Conservation (phyloP, 2,888 invertebrate species). For the Ellobium chinense region DNA sequence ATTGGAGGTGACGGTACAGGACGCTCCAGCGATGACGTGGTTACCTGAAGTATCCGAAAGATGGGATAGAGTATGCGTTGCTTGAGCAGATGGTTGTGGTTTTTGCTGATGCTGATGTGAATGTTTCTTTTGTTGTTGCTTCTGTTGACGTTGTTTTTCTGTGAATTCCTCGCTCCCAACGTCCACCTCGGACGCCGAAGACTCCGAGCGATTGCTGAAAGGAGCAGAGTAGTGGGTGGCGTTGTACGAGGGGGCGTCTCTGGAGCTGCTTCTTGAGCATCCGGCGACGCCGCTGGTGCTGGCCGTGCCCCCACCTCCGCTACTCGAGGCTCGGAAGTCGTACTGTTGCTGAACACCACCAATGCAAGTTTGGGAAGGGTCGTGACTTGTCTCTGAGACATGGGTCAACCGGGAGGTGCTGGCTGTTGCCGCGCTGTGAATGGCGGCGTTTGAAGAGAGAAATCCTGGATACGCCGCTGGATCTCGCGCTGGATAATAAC, state of each 20-base stretch:
- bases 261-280: constrained; percentile 70
- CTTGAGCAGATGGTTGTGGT: background rate
- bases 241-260: constrained; percentile 54
- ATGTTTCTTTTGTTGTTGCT: constrained; percentile 37
- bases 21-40: background rate
- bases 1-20: background rate
- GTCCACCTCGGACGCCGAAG: constrained; percentile 77
- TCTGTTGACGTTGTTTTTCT: constrained; percentile 53
- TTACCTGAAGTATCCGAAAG: constrained; percentile 4
- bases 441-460: constrained; percentile 53
- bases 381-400: constrained; percentile 35
- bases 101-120: constrained; percentile 30
- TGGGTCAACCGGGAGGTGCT: constrained; percentile 46
- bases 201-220: constrained; percentile 77
- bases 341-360: constrained; percentile 38
- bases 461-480: constrained; percentile 60
- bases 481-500: constrained; percentile 62
- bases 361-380: constrained; percentile 9
- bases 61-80: constrained; percentile 1
- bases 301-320: background rate
- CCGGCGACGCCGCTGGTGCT: constrained; percentile 42
- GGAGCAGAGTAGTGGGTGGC: constrained; percentile 60
- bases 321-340: constrained; percentile 41
- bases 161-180: constrained; percentile 71
- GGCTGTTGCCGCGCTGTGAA: constrained; percentile 54